Evolutionary conservation across 2,888 invertebrate genomes (phyloP), one percentile per base, ranked within the genome.

Genomic region (Metalampra italica): DNA sequence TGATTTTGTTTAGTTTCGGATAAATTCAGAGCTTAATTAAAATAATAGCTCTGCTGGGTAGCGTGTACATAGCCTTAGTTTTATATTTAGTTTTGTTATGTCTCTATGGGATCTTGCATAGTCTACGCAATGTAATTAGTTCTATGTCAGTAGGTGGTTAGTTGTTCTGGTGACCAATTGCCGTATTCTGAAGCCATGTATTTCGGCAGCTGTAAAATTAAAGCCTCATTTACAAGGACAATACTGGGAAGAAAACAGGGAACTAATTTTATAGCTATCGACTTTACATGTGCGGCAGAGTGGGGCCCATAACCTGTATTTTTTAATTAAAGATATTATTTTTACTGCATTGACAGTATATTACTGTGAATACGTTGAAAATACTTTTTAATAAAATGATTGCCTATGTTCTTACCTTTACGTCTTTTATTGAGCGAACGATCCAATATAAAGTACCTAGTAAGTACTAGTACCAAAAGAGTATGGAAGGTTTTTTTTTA

Each of bases 31-130:
- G 43, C 46, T 57, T n/a, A n/a, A n/a, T n/a, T n/a, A n/a, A 52
- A 54, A 51, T 49, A 50, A 49, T 50, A 54, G 57, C 54, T 60
- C 48, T 53, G 38, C 54, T 66, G 71, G 75, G 72, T 73, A 71
- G 64, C 57, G 12, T 76, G 74, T 75, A 75, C 29, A 71, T 72
- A 75, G 52, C 54, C 48, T 44, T 37, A 22, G 22, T 45, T 30
- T 12, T 42, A 11, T 9, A 11, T 1, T 47, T 7, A 34, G 32
- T 37, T 36, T 38, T 11, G 41, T 49, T 34, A 3, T 46, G 43
- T 43, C 43, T 43, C 32, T 42, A 29, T 42, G 7, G 43, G 30
- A 30, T 22, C 5, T 5, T 22, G 22, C 22, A 22, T 22, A 22
- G 2, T 22, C 5, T 5, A 22, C 22, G 22, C 22, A 22, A 22